Base-by-base conservation (phyloP, 2,888 invertebrate genomes). In the Hemistola chrysoprasaria region DNA sequence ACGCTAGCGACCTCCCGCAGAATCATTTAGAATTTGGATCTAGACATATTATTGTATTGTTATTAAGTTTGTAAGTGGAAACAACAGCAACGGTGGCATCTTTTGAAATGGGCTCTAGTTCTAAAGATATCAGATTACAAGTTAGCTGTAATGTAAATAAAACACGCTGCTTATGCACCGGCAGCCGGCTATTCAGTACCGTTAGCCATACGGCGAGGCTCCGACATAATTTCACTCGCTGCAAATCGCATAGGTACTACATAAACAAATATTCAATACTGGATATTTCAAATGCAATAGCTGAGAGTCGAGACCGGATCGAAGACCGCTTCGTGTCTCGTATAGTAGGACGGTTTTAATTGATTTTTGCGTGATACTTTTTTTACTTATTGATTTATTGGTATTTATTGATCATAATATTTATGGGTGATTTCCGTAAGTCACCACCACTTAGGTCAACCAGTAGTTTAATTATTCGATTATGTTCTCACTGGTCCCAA, bases 111-210 rank as follows among this genome's bases (percentile, higher is more conserved):
- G 49, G 49, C 52, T 41, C 55, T 56, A 55, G n/a, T n/a, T n/a
- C n/a, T n/a, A 59, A 53, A 48, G 53, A 62, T 66, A 71, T 68
- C 62, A 59, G 55, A 60, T 62, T 63, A 62, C 62, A 62, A 64
- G 62, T 65, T 67, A 62, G 65, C 59, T 65, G 66, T 50, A 74
- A 62, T 71, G 70, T 70, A 74, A 76, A 77, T 74, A 77, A 70
- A 73, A 70, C 64, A 64, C 61, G 58, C 59, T 57, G 56, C 55
- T 40, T 71, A 71, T 76, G 71, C 71, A 71, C 66, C 65, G 66
- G 50, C 71, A 62, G 68, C 69, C 64, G 65, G 71, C 65, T 70
- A 70, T 67, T 61, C 61, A 55, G 67, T 79, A 69, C 79, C 77
- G 81, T 82, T 81, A 80, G 66, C 59, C 63, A 68, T 65, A 68